Percentiles rank a stretch among this genome's conserved stretches.
Conservation (phyloP, 1,140 invertebrate genomes). For the silkworm (Bombyx mori) region ASM3026992v2 NC_085132.1:2821501-2822000, state of each 20-base stretch:
- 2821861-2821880: conserved; percentile 47
- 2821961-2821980: conserved; percentile 71
- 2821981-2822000: conserved; percentile 50
- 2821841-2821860: conserved; percentile 66
- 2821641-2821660: too few relatives aligned
- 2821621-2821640: too few relatives aligned
- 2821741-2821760: background rate
- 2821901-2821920: conserved; percentile 19
- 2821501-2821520: too few relatives aligned
- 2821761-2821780: conserved; percentile 2
- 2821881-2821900: conserved; percentile 6
- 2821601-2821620: too few relatives aligned
- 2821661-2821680: too few relatives aligned
- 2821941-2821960: conserved; percentile 72
- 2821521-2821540: too few relatives aligned
- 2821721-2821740: background rate
- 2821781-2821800: conserved; percentile 49
- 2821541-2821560: too few relatives aligned
- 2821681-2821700: background rate
- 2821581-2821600: too few relatives aligned
- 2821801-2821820: conserved; percentile 37
- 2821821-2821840: conserved; percentile 37
- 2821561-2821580: too few relatives aligned
- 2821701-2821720: background rate
- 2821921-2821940: conserved; percentile 69